Evolutionary conservation across 1,140 invertebrate species (phyloP).

Genomic region (Mamestra configurata): DNA sequence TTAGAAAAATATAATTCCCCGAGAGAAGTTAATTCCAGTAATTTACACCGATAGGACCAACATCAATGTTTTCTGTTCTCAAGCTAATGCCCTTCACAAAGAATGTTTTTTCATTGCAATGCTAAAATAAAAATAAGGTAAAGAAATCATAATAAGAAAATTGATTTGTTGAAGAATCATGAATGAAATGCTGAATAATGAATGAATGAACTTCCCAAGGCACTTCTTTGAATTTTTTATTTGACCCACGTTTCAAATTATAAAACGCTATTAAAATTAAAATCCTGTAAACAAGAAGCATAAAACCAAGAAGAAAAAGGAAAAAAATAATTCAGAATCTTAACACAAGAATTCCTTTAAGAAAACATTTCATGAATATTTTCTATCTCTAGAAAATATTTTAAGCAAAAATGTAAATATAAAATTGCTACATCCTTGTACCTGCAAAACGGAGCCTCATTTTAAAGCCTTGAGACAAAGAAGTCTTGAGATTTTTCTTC

Average conservation of each 20-base stretch:
- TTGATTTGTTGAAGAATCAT: too few species aligned
- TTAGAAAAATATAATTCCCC: too few species aligned
- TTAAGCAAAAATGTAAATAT: slow-evolving; percentile 41
- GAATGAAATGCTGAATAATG: neutral
- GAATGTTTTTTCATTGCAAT: too few species aligned
- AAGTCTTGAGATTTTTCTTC: slow-evolving; percentile 28
- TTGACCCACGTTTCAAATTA: neutral
- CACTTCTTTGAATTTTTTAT: neutral
- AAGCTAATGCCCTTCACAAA: too few species aligned
- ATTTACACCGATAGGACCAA: too few species aligned
- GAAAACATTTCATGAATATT: slow-evolving; percentile 28
- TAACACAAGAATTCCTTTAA: slow-evolving; percentile 12
- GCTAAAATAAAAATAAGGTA: too few species aligned
- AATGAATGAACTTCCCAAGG: neutral
- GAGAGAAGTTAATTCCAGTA: too few species aligned
- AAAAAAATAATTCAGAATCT: slow-evolving; percentile 23
- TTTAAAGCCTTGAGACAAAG: slow-evolving; percentile 40
- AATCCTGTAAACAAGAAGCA: neutral
- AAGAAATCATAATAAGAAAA: too few species aligned
- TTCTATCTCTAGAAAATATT: slow-evolving; percentile 25
- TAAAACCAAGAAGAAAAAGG: neutral
- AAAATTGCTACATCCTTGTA: slow-evolving; percentile 34
- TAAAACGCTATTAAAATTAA: neutral
- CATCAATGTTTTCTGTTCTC: too few species aligned
- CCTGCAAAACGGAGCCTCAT: slow-evolving; percentile 20